A percentile compares a stretch with the other conserved stretches of the same genome.
phyloP scores from a whole-genome alignment of 2,113 vertebrate genomes.

The Catharus minimus region DNA sequence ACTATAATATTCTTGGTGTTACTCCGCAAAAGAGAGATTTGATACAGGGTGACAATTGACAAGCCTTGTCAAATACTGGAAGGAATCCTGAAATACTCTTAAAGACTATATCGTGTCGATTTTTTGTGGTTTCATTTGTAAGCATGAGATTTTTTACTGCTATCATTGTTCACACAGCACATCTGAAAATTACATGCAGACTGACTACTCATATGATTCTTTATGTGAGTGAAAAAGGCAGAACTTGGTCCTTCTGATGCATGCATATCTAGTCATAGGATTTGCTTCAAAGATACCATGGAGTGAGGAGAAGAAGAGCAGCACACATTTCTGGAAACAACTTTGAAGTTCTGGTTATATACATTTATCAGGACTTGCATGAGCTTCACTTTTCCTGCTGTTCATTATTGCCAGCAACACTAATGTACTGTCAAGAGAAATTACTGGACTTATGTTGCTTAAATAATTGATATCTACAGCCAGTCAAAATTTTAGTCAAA shows the following conservation, averaged over 20 bases:
- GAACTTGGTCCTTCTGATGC: not conserved
- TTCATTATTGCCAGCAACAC: not conserved
- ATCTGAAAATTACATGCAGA: fast-evolving
- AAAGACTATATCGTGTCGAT: not conserved
- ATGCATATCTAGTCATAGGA: not conserved
- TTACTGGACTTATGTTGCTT: not conserved
- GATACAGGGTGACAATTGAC: not conserved
- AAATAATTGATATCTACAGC: not conserved
- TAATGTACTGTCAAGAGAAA: not conserved
- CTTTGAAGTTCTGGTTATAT: not conserved
- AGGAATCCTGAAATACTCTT: not conserved
- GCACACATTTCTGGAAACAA: not conserved
- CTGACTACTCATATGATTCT: not conserved
- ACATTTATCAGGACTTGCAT: not conserved
- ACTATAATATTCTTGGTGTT: not conserved
- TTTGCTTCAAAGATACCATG: not conserved
- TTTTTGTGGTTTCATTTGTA: not conserved
- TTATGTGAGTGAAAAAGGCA: not conserved
- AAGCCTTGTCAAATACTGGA: not conserved
- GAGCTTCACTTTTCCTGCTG: not conserved
- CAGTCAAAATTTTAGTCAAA: not conserved
- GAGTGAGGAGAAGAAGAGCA: not conserved
- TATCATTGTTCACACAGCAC: not conserved
- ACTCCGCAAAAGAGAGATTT: not conserved
- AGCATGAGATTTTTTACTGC: fast-evolving